Evolutionary conservation across 2,797 vertebrate genomes (phyloP), one percentile per base, ranked within the genome.

Genomic region (Chromis chromis): DNA sequence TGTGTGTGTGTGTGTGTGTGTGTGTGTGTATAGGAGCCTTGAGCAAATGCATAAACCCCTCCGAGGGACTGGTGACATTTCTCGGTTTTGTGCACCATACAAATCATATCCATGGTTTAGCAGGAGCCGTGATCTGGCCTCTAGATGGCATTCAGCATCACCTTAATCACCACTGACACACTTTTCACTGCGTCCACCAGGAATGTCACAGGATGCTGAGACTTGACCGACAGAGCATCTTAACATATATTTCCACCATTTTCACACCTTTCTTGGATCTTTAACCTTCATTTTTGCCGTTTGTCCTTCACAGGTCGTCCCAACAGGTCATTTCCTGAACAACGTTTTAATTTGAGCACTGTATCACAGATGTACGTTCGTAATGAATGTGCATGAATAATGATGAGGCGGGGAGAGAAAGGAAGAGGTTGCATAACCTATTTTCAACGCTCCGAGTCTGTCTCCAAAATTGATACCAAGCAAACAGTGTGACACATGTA

Each of bases 121-220:
- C 76, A 73, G 53, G 57, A 87, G 84, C 61, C 28, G 31, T 79
- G 74, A 86, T 89, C 79, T 74, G 79, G 80, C 78, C 86, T 81
- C 64, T 81, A 74, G 80, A 89, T 81, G 87, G 55, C 77, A 80
- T 87, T 82, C 74, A 24, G 49, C 65, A 59, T 91, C 87, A 88
- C 86, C 81, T 86, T 86, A 88, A 92, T 89, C 81, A 84, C 82
- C 72, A 67, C 70, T 85, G 91, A 91, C 86, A 89, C 74, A 81
- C 74, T 83, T 87, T 65, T 78, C 78, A 62, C 55, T 11, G 59
- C 24, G 54, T 74, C 74, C 82, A 22, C 53, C 58, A 79, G 56
- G 42, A 76, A 62, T 55, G 64, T 79, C 78, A 68, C 58, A 69
- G 63, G 33, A 53, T 12, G 39, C 48, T 46, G 42, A 59, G 40